phyloP scores from a whole-genome alignment of 2,113 vertebrate species.

The Dissostichus mawsoni region DNA sequence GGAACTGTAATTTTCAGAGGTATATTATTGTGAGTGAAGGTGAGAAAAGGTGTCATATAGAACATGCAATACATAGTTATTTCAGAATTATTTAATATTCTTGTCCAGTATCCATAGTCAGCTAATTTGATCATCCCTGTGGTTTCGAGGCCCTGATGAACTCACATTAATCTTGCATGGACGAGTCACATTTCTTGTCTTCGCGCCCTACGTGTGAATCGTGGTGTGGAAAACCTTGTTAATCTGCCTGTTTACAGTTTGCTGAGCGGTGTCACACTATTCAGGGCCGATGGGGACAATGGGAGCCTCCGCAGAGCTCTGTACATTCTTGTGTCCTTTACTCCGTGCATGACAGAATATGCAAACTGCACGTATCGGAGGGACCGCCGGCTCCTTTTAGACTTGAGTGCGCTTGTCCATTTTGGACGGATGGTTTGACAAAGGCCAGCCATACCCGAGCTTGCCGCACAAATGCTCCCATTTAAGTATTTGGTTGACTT shows the following conservation, averaged over 20 bases:
- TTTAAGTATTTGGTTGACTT: constrained; percentile 66
- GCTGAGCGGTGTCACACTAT: constrained; percentile 61
- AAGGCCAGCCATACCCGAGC: constrained; percentile 54
- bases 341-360: constrained; percentile 45
- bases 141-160: constrained; percentile 42
- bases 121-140: constrained; percentile 37
- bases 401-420: constrained; percentile 48
- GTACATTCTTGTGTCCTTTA: constrained; percentile 47
- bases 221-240: constrained; percentile 62
- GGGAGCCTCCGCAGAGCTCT: constrained; percentile 40
- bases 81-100: constrained; percentile 18
- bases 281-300: constrained; percentile 48
- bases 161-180: constrained; percentile 54
- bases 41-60: constrained; percentile 2
- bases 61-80: background rate
- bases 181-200: constrained; percentile 42
- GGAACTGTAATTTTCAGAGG: constrained; percentile 21
- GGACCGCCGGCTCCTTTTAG: constrained; percentile 37
- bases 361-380: constrained; percentile 32
- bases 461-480: constrained; percentile 68
- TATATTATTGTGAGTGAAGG: constrained; percentile 21
- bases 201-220: constrained; percentile 63
- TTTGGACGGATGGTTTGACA: constrained; percentile 73
- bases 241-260: constrained; percentile 75
- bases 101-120: constrained; percentile 19